phyloP scores from a whole-genome alignment of 2,888 invertebrate genomes.

The Trissolcus brochymenae region DNA sequence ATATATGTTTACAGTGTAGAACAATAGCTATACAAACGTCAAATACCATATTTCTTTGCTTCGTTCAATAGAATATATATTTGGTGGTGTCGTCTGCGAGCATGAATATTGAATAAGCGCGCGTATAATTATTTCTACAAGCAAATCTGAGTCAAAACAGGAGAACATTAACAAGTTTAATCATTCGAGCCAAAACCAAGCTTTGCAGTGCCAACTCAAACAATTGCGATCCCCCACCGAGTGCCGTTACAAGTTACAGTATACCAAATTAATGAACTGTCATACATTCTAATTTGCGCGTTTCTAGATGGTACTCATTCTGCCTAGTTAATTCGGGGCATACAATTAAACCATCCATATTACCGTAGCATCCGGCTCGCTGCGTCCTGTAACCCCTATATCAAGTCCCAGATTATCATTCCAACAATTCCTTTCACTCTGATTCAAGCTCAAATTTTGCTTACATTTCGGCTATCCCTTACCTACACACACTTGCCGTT shows the following conservation, averaged over 20 bases:
- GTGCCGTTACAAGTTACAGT: constrained; percentile 29
- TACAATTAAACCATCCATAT: constrained; percentile 51
- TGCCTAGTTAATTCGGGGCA: constrained; percentile 50
- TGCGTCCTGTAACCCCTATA: constrained; percentile 43
- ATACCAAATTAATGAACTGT: constrained; percentile 53
- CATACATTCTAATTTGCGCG: constrained; percentile 51
- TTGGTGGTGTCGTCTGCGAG: neutral
- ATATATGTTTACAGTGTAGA: too few relatives aligned
- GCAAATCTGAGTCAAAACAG: constrained; percentile 36
- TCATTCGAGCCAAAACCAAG: constrained; percentile 33
- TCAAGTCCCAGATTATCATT: constrained; percentile 48
- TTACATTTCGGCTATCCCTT: constrained; percentile 26
- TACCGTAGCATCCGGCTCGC: constrained; percentile 37
- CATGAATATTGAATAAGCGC: constrained; percentile 26
- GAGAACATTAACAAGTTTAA: constrained; percentile 46
- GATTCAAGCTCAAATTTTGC: constrained; percentile 27
- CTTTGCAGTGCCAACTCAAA: constrained; percentile 44
- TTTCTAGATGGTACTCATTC: constrained; percentile 52
- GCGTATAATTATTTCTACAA: constrained; percentile 39
- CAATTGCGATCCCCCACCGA: constrained; percentile 37
- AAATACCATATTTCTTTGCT: too few relatives aligned
- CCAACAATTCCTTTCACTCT: constrained; percentile 40
- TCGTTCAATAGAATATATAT: neutral
- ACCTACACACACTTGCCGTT: neutral
- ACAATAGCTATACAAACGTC: too few relatives aligned